Conservation (phyloP, 2,888 invertebrate species). For the Carterocephalus palaemon region DNA sequence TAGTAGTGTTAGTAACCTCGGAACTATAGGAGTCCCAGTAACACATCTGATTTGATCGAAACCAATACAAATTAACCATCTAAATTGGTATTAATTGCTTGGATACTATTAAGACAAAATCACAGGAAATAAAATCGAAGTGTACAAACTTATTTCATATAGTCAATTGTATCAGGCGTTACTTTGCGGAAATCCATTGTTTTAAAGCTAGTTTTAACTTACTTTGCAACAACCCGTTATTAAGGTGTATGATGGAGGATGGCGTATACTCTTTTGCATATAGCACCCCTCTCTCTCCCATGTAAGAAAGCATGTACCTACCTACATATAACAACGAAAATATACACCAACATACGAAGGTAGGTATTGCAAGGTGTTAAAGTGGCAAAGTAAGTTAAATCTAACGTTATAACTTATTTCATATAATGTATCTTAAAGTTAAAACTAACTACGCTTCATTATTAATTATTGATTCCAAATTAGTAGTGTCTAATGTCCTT, state of each 20-base stretch:
- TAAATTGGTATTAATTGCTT: constrained; percentile 39
- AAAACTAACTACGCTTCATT: constrained; percentile 57
- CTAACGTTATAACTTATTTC: constrained; percentile 52
- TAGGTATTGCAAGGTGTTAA: too few species aligned
- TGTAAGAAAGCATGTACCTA: too few species aligned
- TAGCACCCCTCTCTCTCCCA: too few species aligned
- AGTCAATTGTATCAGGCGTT: too few species aligned
- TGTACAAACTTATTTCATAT: constrained; percentile 48
- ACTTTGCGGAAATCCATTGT: too few species aligned
- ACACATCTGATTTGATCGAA: constrained; percentile 21
- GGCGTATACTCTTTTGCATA: too few species aligned
- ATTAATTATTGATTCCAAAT: constrained; percentile 55
- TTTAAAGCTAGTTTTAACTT: too few species aligned
- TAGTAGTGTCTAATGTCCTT: constrained; percentile 63
- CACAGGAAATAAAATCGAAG: constrained; percentile 62
- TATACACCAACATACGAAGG: too few species aligned
- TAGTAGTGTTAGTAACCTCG: constrained; percentile 34
- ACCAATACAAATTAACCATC: constrained; percentile 35
- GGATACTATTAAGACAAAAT: constrained; percentile 45
- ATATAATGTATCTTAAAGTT: constrained; percentile 29
- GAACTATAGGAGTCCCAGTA: constrained; percentile 29
- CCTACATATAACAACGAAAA: too few species aligned
- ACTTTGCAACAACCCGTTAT: too few species aligned
- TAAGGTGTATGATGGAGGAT: too few species aligned
- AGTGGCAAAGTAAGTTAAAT: constrained; percentile 62